These are phyloP conservation scores for Hycleus phaleratus DNA, from an alignment of 1,140 invertebrate species.

Conservation along the genomic window DNA sequence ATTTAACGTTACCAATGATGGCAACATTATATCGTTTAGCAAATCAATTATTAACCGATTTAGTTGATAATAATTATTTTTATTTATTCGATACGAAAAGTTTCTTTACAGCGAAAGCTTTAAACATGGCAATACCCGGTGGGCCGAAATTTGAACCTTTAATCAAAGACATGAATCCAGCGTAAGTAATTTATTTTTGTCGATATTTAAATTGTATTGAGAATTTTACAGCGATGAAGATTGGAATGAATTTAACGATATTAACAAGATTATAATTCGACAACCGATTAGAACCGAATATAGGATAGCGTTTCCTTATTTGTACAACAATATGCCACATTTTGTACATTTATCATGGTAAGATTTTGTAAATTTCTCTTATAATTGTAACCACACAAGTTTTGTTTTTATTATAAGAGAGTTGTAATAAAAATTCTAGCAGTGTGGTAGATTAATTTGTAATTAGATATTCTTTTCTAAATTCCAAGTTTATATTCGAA, in stretches of 20 bases:
- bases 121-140: constrained; percentile 99
- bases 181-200: constrained; percentile 47
- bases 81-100: constrained; percentile 99
- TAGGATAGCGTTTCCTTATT: constrained; percentile 97
- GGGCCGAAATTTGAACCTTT: constrained; percentile 99
- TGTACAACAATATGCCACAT: constrained; percentile 98
- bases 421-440: constrained; percentile 39
- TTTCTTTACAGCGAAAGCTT: constrained; percentile 98
- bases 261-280: constrained; percentile 99
- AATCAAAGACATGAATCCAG: constrained; percentile 94
- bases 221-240: constrained; percentile 82
- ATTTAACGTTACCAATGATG: constrained; percentile 91
- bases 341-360: constrained; percentile 92
- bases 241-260: constrained; percentile 99
- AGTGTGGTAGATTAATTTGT: constrained; percentile 45
- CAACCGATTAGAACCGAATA: constrained; percentile 99
- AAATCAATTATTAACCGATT: constrained; percentile 96
- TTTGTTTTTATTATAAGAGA: constrained; percentile 38
- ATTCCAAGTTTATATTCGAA: constrained; percentile 38
- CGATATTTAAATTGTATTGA: no score
- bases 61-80: constrained; percentile 98
- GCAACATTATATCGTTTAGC: constrained; percentile 95
- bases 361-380: constrained; percentile 39
- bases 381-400: constrained; percentile 36
- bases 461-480: constrained; percentile 41